Evolutionary conservation across 2,113 vertebrate species (phyloP).

Genomic region (Hemiscyllium ocellatum): DNA sequence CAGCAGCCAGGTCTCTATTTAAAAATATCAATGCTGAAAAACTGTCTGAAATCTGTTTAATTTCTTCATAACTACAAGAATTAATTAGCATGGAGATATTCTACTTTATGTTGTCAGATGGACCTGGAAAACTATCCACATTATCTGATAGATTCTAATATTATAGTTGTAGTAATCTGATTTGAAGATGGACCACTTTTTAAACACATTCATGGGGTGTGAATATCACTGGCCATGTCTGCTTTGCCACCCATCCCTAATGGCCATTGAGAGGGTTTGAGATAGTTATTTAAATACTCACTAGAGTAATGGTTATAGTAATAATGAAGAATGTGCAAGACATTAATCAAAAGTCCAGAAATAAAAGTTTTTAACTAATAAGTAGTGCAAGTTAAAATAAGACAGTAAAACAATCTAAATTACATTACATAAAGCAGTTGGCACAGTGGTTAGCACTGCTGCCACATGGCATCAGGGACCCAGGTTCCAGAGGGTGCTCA

Average conservation of each 20-base stretch:
- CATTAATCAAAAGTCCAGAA: background rate
- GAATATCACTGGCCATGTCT: no score
- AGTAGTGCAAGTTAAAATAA: background rate
- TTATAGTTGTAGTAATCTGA: background rate
- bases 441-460: no score
- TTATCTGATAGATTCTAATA: background rate
- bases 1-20: background rate
- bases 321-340: background rate
- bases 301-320: background rate
- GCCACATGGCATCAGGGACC: no score
- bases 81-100: no score
- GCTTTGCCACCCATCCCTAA: no score
- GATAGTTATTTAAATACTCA: no score
- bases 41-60: background rate
- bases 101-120: no score
- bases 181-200: background rate
- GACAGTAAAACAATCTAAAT: background rate
- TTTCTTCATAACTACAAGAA: background rate
- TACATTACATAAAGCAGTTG: background rate
- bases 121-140: no score
- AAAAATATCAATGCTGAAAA: background rate
- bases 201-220: no score
- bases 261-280: no score
- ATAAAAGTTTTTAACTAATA: background rate
- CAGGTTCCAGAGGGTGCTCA: no score